Base-by-base conservation (phyloP, 2,113 vertebrate genomes). In the Ptilorrhoa leucosticta region DNA sequence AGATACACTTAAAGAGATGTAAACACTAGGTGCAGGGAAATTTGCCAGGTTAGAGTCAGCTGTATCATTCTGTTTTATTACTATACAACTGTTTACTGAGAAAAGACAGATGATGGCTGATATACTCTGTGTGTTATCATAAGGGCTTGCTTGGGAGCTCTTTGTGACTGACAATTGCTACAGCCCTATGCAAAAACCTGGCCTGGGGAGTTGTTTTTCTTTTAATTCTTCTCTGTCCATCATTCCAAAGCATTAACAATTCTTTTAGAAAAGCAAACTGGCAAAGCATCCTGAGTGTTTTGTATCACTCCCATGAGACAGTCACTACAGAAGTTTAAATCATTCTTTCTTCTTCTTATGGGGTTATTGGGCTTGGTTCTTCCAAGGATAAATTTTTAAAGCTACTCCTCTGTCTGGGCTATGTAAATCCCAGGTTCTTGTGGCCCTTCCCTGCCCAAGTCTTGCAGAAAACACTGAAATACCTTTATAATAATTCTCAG, bases 1-100 rank as follows among this genome's bases (percentile, higher is more conserved):
- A 95, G 87, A 93, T 85, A 91, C 84, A 94, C 93, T 97, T 96
- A 79, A 91, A 96, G 90, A 96, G 88, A 95, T 64, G 84, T 93
- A 94, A 96, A 96, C 90, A 91, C 66, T 87, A 88, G 95, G 75
- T 94, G 71, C 61, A 77, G 84, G 93, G 82, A 93, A 95, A 87
- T 83, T 54, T 90, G 94, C 94, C 94, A 94, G 88, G 83, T 90
- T 88, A 90, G 94, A 95, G 82, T 91, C 85, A 58, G 84, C 60
- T 84, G 73, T 50, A 78, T 71, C 60, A 64, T 42, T 95, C 68
- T 53, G 56, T 91, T 96, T 93, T 93, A 96, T 93, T 90, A 83
- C 91, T 78, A 85, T 71, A 71, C 70, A 78, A 82, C 84, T 95
- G 91, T 95, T 96, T 85, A 57, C n/a, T 45, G 79, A 94, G 94